Base-by-base conservation (phyloP, 2,888 invertebrate species). In the Toxonevra muliebris region DNA sequence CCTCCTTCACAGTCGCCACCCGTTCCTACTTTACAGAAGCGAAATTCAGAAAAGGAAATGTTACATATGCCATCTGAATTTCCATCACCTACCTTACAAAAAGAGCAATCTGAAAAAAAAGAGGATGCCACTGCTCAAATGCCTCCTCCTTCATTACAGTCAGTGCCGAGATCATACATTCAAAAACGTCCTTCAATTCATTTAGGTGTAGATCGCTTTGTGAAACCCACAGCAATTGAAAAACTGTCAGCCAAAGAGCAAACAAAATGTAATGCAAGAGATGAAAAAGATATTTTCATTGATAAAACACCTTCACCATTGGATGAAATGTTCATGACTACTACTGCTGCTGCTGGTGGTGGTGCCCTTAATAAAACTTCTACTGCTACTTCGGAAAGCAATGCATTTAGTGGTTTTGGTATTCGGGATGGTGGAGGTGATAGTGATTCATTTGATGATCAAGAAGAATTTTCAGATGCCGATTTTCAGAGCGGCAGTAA, bases 281-380 rank as follows among this genome's bases (percentile, higher is more conserved):
- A 84, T 73, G 83, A 83, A 45, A 84, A 84, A 65, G 82, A 82
- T 76, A 73, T 81, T 2, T 78, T 79, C 66, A 76, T 83, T 11
- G 83, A 82, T 42, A 78, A 79, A 67, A 72, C 78, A 57, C 73
- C 77, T 13, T 78, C 80, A 7, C 76, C 66, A 61, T 73, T 78
- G 3, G 80, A 81, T 59, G 80, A 80, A 11, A 75, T 79, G 57
- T 69, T 61, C 54, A 53, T 12, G 30, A 20, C 11, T 54, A 41
- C 52, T 2, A 61, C 50, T 8, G 69, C 69, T n/a, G 69, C 71
- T 12, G 7, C 52, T 2, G 61, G 53, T 8, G 69, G 69, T n/a
- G 69, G 72, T 12, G 7, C 30, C 30, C 2, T 30, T 30, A 30
- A 2, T 30, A 19, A 65, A 12, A 58, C 64, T 48, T 58, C 45